Evolutionary conservation across 2,888 invertebrate genomes (phyloP), one percentile per base, ranked within the genome.

Genomic region (Selenia dentaria): DNA sequence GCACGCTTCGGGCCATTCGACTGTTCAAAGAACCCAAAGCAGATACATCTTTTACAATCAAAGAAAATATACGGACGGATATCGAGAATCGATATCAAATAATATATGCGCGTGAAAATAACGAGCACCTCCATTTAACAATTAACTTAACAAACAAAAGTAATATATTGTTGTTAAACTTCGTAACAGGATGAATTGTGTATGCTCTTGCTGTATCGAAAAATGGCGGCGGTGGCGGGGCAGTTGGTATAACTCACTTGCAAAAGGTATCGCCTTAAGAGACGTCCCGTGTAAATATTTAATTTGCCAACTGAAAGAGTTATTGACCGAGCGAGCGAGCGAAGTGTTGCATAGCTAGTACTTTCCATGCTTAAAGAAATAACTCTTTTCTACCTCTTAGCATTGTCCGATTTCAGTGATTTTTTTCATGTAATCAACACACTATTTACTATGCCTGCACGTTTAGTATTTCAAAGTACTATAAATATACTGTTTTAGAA

Each of bases 141-240:
- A 91, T 91, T 90, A 90, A 90, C 90, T 89, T 87, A 87, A 90
- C 90, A 90, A 91, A 91, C 90, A 90, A 88, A 89, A 72, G 80
- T 90, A 88, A 90, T 90, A 88, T 88, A 90, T 89, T 85, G 46
- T 45, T 83, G 45, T 50, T 54, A 43, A 51, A 48, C 41, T 51
- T 57, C 43, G 42, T 49, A 50, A 49, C 42, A 45, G 35, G 49
- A 51, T 46, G 46, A 49, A 51, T 46, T 39, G 44, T 86, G 75
- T 76, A 81, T 88, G 83, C 86, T 83, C 83, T 87, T 88, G 83
- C 85, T 14, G 10, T 2, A 88, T 86, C 81, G 54, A 80, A 80
- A 79, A 76, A 82, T 82, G 79, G 81, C 35, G 34, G 29, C 81
- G 79, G 81, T 29, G 34, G 29, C 81, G 75, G 70, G 8, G 10